Evolutionary conservation across 2,888 invertebrate genomes (phyloP), one percentile per base, ranked within the genome.

Genomic region (Apodemia hepburni): DNA sequence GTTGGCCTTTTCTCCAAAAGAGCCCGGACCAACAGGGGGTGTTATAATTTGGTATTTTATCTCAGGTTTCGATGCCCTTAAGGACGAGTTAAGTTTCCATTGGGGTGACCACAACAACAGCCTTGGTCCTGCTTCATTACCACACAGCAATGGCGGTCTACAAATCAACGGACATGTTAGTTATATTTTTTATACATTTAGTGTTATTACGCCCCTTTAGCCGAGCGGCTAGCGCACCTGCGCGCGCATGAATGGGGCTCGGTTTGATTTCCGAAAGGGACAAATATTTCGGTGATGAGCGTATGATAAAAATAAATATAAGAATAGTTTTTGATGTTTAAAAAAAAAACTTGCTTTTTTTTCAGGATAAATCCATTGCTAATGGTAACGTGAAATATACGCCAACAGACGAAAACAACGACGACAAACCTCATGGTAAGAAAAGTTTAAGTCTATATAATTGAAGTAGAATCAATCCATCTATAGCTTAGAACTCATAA

Each of bases 81-180:
- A 96, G 73, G 96, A 95, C 71, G 95, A 95, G 84, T 84, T 95
- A 67, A 95, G 94, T 71, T 94, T 95, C 75, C 95, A 96, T 68
- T 92, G 95, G 87, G 95, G 87, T 69, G 94, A 95, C 49, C 96
- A 96, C 70, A 92, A 96, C 77, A 92, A 94, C 79, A 86, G 83
- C 72, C 86, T 95, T 66, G 95, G 84, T 75, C 94, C 83, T 84
- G 87, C 69, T 68, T 93, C 85, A 65, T 82, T 90, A 62, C 89
- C 86, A 11, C 68, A 70, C 2, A 71, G 76, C 2, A 74, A 72
- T 57, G 71, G 76, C n/a, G 80, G 80, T 61, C 75, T 73, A 59
- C 81, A 81, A 15, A 61, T 84, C 45, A 91, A 91, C 64, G 90
- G 89, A 72, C 87, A 88, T 66, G 89, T 88, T 59, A 77, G 84